Evolutionary conservation across 2,888 invertebrate species (phyloP).

Genomic region (Altica lythri): DNA sequence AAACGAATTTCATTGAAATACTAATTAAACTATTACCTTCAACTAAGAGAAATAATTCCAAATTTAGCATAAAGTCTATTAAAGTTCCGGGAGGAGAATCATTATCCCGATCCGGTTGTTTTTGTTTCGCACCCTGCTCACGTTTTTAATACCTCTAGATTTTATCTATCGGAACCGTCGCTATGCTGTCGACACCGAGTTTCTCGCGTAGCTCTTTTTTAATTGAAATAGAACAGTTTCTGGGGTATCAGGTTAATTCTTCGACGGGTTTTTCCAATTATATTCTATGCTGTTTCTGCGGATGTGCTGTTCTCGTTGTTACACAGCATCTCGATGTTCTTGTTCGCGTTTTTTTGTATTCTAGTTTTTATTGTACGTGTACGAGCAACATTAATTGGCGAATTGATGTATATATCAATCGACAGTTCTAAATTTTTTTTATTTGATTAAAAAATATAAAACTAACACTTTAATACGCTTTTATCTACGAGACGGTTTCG

Average conservation of each 20-base stretch:
- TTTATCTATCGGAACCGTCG: slow-evolving; percentile 27
- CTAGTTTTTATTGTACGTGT: not conserved
- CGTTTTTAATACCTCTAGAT: slow-evolving; percentile 37
- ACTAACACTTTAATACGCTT: too few species aligned
- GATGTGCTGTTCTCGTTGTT: slow-evolving; percentile 8
- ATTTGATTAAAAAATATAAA: too few species aligned
- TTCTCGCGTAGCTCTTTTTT: slow-evolving; percentile 24
- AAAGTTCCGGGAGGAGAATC: slow-evolving; percentile 1
- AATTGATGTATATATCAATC: too few species aligned
- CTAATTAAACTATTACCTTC: too few species aligned
- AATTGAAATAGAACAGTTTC: slow-evolving; percentile 27
- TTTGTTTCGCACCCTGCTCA: slow-evolving; percentile 26
- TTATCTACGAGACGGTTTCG: too few species aligned
- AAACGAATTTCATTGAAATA: too few species aligned
- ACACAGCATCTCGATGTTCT: slow-evolving; percentile 14
- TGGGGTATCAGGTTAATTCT: slow-evolving; percentile 25
- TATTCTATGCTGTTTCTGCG: slow-evolving; percentile 10
- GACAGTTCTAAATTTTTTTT: too few species aligned
- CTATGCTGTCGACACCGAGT: slow-evolving; percentile 5
- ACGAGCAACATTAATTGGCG: slow-evolving; percentile 6
- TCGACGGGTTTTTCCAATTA: slow-evolving; percentile 22
- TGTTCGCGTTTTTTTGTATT: slow-evolving; percentile 12
- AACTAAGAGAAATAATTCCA: too few species aligned
- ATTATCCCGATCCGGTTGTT: slow-evolving; percentile 13
- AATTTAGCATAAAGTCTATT: too few species aligned